phyloP scores from a whole-genome alignment of 2,113 vertebrate genomes.

The Larimichthys crocea region DNA sequence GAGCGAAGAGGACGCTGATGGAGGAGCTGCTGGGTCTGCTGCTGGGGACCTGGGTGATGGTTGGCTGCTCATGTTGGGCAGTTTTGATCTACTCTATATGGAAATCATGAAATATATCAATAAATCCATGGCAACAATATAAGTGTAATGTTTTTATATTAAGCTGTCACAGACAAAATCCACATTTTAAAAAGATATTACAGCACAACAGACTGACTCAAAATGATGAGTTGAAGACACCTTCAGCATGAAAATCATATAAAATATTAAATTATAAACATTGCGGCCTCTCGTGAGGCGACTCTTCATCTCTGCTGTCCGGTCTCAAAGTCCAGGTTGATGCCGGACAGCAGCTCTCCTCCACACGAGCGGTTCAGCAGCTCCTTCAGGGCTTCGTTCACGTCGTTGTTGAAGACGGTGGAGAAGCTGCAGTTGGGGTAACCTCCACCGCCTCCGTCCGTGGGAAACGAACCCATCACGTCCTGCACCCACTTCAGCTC shows the following conservation, averaged over 20 bases:
- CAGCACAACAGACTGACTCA: not conserved
- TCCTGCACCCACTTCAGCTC: slow-evolving; percentile 92
- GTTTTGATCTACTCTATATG: no score
- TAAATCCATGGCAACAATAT: not conserved
- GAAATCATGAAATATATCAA: not conserved
- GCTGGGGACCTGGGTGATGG: no score
- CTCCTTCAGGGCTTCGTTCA: slow-evolving; percentile 88
- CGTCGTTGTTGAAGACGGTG: slow-evolving; percentile 81
- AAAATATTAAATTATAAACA: no score
- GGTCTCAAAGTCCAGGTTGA: slow-evolving; percentile 83
- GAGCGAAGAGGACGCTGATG: no score
- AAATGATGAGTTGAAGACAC: not conserved
- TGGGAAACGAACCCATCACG: slow-evolving; percentile 82
- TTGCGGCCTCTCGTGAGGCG: not conserved
- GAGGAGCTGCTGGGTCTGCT: no score
- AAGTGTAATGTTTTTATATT: not conserved
- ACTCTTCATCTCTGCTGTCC: slow-evolving; percentile 69
- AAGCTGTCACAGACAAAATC: not conserved
- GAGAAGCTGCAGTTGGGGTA: slow-evolving; percentile 76
- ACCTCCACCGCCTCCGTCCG: slow-evolving; percentile 66
- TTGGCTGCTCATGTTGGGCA: no score
- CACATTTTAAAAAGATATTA: not conserved
- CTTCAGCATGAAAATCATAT: not conserved
- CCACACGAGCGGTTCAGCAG: slow-evolving; percentile 84
- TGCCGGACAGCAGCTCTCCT: slow-evolving; percentile 84